Conservation (phyloP, 2,888 invertebrate species). For the Lasioglossum figueresi region DNA sequence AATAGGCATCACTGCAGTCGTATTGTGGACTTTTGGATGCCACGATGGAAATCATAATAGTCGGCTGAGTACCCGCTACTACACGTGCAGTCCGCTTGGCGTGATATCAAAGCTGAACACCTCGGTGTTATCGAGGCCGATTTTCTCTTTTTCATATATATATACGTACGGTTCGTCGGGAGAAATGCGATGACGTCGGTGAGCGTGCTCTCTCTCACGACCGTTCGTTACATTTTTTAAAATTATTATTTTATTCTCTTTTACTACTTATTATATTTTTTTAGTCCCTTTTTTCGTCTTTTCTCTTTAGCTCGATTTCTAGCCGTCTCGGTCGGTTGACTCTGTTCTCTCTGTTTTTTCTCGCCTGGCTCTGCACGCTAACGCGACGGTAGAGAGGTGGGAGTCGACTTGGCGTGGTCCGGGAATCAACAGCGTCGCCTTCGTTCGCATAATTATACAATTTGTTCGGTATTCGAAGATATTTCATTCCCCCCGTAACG, state of each 20-base stretch:
- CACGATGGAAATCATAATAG: constrained; percentile 78
- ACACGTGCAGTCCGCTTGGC: constrained; percentile 69
- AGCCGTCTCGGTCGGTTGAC: not conserved
- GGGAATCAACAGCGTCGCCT: not conserved
- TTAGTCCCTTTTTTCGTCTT: constrained; percentile 7
- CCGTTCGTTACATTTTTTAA: constrained; percentile 20
- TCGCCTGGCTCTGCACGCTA: constrained; percentile 34
- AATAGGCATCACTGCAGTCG: constrained; percentile 84
- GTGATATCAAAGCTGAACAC: constrained; percentile 62
- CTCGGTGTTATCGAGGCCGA: constrained; percentile 57
- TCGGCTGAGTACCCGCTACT: constrained; percentile 62
- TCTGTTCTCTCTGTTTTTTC: constrained; percentile 12
- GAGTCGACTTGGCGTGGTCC: constrained; percentile 43
- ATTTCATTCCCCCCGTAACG: not conserved
- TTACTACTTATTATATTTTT: not conserved
- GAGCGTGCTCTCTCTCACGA: constrained; percentile 34
- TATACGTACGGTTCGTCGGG: constrained; percentile 50
- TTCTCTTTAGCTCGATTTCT: not conserved
- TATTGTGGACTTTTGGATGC: constrained; percentile 85
- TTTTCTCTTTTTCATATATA: constrained; percentile 30
- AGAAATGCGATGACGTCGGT: constrained; percentile 54
- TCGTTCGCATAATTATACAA: not conserved
- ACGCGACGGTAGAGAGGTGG: constrained; percentile 41
- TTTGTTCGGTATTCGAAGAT: not conserved
- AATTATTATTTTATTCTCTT: not conserved